A percentile compares a stretch with the other conserved stretches of the same genome.
These are phyloP conservation scores for Aphidius ervi DNA, from an alignment of 1,140 invertebrate species.

Conservation along the genomic window DNA sequence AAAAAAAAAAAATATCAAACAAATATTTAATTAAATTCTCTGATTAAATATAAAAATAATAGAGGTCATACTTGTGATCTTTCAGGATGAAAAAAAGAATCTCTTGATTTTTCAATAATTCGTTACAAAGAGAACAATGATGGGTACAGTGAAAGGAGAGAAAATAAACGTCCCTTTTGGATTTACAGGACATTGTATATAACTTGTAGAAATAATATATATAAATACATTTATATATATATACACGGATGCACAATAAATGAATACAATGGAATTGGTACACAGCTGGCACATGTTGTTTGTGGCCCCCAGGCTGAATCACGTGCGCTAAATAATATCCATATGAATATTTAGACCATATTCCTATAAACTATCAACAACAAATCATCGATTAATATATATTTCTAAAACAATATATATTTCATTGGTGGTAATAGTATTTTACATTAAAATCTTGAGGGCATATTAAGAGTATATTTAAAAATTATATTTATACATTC, in stretches of 20 bases:
- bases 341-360: slow-evolving; percentile 9
- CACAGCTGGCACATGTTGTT: slow-evolving; percentile 19
- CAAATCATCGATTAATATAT: slow-evolving; percentile 12
- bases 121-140: background rate
- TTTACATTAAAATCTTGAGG: no score
- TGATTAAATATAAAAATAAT: no score
- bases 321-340: background rate
- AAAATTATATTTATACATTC: no score
- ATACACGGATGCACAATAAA: slow-evolving; percentile 7
- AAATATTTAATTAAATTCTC: no score
- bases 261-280: slow-evolving; percentile 21
- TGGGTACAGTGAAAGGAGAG: no score
- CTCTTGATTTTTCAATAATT: no score
- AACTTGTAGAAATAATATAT: background rate
- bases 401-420: background rate
- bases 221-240: background rate
- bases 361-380: slow-evolving; percentile 1
- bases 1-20: no score
- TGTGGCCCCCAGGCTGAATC: background rate
- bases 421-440: no score
- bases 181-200: slow-evolving; percentile 1
- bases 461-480: no score
- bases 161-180: background rate
- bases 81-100: no score
- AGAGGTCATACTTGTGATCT: no score